These are phyloP conservation scores for Balaenoptera acutorostrata DNA, from an alignment of 2,113 vertebrate species.

Conservation along the genomic window DNA sequence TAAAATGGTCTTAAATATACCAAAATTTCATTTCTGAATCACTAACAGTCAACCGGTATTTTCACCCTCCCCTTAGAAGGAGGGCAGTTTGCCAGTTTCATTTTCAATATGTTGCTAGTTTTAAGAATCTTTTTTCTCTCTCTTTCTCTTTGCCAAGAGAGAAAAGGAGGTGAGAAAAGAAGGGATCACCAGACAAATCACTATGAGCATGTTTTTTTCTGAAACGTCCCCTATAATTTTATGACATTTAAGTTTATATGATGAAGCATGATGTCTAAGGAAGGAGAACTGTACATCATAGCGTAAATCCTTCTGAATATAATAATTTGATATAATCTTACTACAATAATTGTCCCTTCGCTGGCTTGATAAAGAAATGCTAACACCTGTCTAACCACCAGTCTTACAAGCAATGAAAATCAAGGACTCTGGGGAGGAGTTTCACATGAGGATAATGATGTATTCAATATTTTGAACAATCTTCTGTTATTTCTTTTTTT, in stretches of 20 bases:
- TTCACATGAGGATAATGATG: not conserved
- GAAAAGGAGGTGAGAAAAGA: conserved; percentile 33
- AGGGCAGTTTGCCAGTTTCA: conserved; percentile 18
- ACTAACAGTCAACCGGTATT: conserved; percentile 52
- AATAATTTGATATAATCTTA: not conserved
- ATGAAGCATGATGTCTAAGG: not conserved
- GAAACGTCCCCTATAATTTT: not conserved
- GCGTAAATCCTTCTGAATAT: not conserved
- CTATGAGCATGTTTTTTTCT: not conserved
- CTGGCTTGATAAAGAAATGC: not conserved
- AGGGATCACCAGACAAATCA: not conserved
- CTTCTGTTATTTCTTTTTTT: not conserved
- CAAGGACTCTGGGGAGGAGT: not conserved
- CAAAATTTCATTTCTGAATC: conserved; percentile 47
- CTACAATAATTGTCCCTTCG: not conserved
- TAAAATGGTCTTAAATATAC: conserved; percentile 20
- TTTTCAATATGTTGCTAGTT: conserved; percentile 51
- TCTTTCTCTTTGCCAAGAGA: conserved; percentile 13
- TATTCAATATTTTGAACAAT: not conserved
- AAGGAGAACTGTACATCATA: not conserved
- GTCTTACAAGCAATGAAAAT: not conserved
- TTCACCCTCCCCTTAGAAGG: conserved; percentile 35
- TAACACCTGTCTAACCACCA: not conserved
- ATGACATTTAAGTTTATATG: conserved; percentile 30
- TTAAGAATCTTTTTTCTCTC: conserved; percentile 1